Evolutionary conservation across 2,888 invertebrate genomes (phyloP), one percentile per base, ranked within the genome.

Genomic region (Muschampia plurimacula): DNA sequence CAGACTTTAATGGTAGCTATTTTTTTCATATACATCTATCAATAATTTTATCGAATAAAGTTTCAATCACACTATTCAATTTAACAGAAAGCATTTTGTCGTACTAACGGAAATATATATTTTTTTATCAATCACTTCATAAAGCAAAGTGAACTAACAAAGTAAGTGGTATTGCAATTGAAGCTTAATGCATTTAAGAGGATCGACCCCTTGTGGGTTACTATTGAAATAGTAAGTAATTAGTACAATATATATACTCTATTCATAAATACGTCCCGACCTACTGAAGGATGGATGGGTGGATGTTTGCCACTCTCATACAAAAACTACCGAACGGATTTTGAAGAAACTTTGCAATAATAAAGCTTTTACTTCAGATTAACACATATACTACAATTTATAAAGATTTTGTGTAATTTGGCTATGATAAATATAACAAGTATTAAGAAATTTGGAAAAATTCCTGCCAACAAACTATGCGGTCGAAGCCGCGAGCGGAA

Each of bases 11-110:
- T 67, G 7, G 55, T 32, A 46, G 8, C 8, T n/a, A 4, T 55
- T 52, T 69, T 15, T 46, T 12, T 68, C 44, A 32, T 36, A 49
- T 55, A 55, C 52, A 69, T 55, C 32, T 70, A 44, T 55, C 32
- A 70, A 49, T 70, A 46, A 65, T 65, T 52, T 67, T 67, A 62
- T 15, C 28, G 59, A 44, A 67, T 46, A 59, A 59, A 65, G 13
- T 65, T 71, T 65, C 59, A 71, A 66, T 66, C 39, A 65, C 36
- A 66, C 46, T 52, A 28, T 55, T 66, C 67, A 87, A 89, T 89
- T 85, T 87, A 80, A 84, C 78, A 81, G 83, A 89, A 83, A 88
- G 87, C 86, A 77, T 81, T 84, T 73, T 81, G 82, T 79, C 79
- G 81, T 80, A 77, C 67, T 77, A 73, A 41, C 71, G 66, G 67